Conservation (phyloP, 2,113 vertebrate genomes). For the Turnix velox region DNA sequence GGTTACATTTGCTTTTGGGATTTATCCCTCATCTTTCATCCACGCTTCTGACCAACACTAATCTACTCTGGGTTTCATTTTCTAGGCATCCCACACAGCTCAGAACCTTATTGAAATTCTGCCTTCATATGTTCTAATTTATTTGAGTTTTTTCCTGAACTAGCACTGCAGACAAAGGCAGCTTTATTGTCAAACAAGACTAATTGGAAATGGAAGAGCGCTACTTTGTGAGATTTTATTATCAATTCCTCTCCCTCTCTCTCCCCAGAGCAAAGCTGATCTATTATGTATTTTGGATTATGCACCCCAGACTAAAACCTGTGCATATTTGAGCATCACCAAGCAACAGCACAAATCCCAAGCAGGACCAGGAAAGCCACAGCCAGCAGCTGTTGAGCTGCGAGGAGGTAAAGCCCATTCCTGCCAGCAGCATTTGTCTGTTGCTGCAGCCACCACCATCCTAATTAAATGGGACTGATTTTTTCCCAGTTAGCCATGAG, state of each 20-base stretch:
- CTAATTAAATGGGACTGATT: background rate
- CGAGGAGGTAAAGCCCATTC: background rate
- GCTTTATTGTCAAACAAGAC: background rate
- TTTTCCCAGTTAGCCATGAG: background rate
- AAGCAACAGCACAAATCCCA: background rate
- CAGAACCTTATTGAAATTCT: conserved; percentile 20
- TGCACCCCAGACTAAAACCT: background rate
- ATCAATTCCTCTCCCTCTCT: background rate
- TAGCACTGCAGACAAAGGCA: background rate
- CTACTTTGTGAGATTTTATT: background rate
- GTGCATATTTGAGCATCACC: background rate
- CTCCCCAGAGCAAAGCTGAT: background rate
- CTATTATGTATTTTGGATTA: background rate
- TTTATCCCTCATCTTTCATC: conserved; percentile 16
- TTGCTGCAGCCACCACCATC: background rate
- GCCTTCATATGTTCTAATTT: background rate
- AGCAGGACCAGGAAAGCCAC: background rate
- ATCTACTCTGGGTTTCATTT: background rate
- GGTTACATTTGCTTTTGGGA: background rate
- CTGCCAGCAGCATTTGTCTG: background rate
- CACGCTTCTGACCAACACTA: background rate
- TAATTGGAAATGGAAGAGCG: background rate
- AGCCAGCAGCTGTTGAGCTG: background rate
- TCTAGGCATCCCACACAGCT: background rate
- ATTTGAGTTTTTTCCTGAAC: background rate